Evolutionary conservation across 2,113 vertebrate species (phyloP).

Genomic region (Chaetodon trifascialis): DNA sequence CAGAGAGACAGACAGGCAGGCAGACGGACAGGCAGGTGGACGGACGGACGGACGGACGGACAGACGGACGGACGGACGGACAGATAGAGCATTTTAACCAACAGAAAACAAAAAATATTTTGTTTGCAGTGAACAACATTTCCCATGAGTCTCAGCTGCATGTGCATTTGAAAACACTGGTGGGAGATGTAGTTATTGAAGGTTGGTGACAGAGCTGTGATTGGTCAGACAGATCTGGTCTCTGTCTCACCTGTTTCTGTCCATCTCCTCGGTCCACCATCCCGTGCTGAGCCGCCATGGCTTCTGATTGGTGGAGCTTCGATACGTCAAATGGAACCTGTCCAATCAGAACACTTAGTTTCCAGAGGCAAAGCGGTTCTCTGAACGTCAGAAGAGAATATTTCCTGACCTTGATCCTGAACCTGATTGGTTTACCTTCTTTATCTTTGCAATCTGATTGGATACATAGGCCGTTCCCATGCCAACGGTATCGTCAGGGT

Average conservation of each 20-base stretch:
- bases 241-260: slow-evolving; percentile 83
- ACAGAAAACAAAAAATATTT: not conserved
- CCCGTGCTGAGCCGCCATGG: slow-evolving; percentile 93
- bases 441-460: slow-evolving; percentile 88
- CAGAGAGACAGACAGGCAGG: not conserved
- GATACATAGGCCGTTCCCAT: slow-evolving; percentile 86
- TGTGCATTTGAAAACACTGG: too few species aligned
- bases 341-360: slow-evolving; percentile 5
- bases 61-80: not conserved
- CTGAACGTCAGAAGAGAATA: not conserved
- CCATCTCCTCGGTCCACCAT: slow-evolving; percentile 91
- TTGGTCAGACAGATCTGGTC: not conserved
- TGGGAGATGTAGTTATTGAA: too few species aligned
- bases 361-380: not conserved
- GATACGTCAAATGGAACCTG: slow-evolving; percentile 88
- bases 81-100: not conserved
- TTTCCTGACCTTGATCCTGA: not conserved
- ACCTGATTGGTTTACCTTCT: slow-evolving; percentile 73
- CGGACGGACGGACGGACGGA: not conserved
- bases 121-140: not conserved
- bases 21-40: not conserved
- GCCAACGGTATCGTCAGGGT: slow-evolving; percentile 88
- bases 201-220: not conserved
- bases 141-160: not conserved
- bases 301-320: slow-evolving; percentile 85